Evolutionary conservation across 2,797 vertebrate genomes (phyloP).

Genomic region (Coregonus sp.): DNA sequence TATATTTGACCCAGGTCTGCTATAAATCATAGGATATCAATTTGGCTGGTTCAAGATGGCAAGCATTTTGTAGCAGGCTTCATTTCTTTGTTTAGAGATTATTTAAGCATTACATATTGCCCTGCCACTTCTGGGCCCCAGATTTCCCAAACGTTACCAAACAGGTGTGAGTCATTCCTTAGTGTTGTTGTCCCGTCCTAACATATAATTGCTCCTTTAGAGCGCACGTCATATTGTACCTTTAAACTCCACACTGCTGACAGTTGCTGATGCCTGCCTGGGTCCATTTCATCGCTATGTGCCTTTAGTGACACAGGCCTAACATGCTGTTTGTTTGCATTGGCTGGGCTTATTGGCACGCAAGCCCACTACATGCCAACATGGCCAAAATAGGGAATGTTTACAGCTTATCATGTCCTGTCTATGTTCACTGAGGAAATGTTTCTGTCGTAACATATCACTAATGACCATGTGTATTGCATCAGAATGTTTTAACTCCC

Average conservation of each 20-base stretch:
- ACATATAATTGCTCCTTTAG: constrained; percentile 60
- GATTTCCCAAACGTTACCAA: constrained; percentile 19
- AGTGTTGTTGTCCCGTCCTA: constrained; percentile 35
- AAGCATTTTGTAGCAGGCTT: not conserved
- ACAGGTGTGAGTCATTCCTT: constrained; percentile 40
- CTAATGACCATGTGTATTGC: constrained; percentile 53
- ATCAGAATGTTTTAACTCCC: constrained; percentile 36
- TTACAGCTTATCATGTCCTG: constrained; percentile 63
- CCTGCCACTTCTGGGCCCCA: constrained; percentile 9
- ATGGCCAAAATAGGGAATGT: constrained; percentile 70
- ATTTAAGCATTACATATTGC: not conserved
- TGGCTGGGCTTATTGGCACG: constrained; percentile 58
- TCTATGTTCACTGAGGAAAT: constrained; percentile 48
- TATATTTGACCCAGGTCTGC: not conserved
- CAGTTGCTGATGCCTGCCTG: constrained; percentile 61
- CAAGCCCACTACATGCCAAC: constrained; percentile 57
- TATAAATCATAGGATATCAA: not conserved
- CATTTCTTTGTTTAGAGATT: not conserved
- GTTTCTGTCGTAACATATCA: constrained; percentile 3
- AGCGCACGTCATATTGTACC: constrained; percentile 51
- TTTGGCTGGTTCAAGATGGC: not conserved
- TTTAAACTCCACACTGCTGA: constrained; percentile 60
- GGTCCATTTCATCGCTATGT: constrained; percentile 67
- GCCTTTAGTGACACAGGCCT: constrained; percentile 69
- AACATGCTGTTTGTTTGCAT: constrained; percentile 73